phyloP scores from a whole-genome alignment of 1,140 invertebrate genomes.

The Periplaneta americana region DNA sequence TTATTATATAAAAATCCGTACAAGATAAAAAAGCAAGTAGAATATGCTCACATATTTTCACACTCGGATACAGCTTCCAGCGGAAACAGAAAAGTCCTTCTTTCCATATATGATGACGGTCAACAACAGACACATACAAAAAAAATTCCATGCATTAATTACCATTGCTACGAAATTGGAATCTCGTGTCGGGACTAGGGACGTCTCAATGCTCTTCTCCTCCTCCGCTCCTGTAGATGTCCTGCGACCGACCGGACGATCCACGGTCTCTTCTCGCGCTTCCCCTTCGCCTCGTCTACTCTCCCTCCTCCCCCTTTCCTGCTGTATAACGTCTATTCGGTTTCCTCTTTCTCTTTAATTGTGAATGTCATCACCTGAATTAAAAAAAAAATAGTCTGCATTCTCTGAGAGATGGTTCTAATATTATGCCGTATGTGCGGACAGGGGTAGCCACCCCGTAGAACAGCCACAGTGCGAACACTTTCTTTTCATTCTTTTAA shows the following conservation, averaged over 20 bases:
- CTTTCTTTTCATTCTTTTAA: background rate
- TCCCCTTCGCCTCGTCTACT: background rate
- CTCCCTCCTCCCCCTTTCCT: background rate
- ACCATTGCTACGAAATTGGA: conserved; percentile 14
- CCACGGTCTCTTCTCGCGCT: background rate
- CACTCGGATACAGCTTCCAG: background rate
- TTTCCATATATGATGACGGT: background rate
- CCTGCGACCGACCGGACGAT: background rate
- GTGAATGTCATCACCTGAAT: conserved; percentile 17
- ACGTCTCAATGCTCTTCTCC: conserved; percentile 13
- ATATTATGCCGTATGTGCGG: background rate
- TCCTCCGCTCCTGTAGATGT: background rate
- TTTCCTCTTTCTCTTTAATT: conserved; percentile 11
- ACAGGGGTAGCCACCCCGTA: background rate
- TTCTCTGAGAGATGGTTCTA: background rate
- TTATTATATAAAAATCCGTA: background rate
- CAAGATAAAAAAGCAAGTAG: background rate
- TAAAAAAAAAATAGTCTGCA: conserved; percentile 10
- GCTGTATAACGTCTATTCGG: background rate
- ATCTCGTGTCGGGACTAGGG: conserved; percentile 8
- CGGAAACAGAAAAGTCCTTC: background rate
- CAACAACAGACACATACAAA: background rate
- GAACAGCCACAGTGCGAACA: no score
- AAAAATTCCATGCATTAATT: conserved; percentile 16
- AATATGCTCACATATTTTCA: background rate